Conservation (phyloP, 2,797 vertebrate genomes). For the Tympanoctomys barrerae region DNA sequence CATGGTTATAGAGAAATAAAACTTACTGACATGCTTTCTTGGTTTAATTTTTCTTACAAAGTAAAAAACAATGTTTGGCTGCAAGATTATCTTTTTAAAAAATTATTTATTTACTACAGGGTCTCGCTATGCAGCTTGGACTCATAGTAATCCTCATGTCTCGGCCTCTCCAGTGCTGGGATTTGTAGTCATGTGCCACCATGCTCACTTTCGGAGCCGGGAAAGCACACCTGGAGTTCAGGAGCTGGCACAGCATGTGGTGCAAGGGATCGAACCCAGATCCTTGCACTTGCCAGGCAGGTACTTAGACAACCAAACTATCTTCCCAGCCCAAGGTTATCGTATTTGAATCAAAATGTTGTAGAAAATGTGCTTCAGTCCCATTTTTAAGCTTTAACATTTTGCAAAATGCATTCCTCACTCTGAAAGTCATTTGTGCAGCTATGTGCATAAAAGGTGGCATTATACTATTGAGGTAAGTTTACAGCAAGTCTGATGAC, state of each 20-base stretch:
- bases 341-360: neutral
- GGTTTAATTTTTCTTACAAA: constrained; percentile 7
- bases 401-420: neutral
- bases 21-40: neutral
- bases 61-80: neutral
- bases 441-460: neutral
- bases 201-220: too few relatives aligned
- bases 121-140: too few relatives aligned
- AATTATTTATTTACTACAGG: too few relatives aligned
- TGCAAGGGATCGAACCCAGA: too few relatives aligned
- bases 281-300: too few relatives aligned
- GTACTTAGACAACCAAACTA: too few relatives aligned
- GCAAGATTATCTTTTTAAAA: neutral
- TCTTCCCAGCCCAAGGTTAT: too few relatives aligned
- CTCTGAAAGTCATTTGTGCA: neutral
- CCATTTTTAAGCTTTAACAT: neutral
- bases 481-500: neutral
- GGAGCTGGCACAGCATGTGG: too few relatives aligned
- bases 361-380: neutral
- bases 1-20: neutral
- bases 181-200: too few relatives aligned
- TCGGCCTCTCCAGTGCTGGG: too few relatives aligned
- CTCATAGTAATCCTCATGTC: too few relatives aligned
- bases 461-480: constrained; percentile 18
- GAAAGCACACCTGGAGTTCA: too few relatives aligned